Base-by-base conservation (phyloP, 2,797 vertebrate genomes). In the Mallotus villosus region DNA sequence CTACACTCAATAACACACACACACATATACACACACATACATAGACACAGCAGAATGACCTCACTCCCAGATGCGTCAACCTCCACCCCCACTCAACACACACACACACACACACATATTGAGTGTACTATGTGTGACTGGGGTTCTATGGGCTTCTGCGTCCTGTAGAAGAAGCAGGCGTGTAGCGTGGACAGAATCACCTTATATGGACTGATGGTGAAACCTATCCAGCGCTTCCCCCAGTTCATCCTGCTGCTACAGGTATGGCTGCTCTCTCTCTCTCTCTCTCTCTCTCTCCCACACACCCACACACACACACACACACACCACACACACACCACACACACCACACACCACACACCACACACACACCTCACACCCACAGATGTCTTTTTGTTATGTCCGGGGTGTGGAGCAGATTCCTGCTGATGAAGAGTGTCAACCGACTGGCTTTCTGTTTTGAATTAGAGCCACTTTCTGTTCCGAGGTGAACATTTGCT, bases 191-290 rank as follows among this genome's bases (percentile, higher is more conserved):
- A 99, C 86, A 94, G 97, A 0, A 97, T 98, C 85, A 99, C 97
- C 0, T 94, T 99, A 53, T 99, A 99, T 0, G 97, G 97, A 67
- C 87, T 99, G 74, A 99, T 99, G 97, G 97, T 99, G 83, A 99
- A 99, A 59, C 97, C 97, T 61, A 97, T 99, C 83, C 97, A 99
- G 74, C 91, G 97, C 57, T 99, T 99, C 80, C 97, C 97, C 0
- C 97, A 99, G 90, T 99, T 99, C 88, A 99, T 99, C 67, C 91
- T 99, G 8, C 94, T 99, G 24, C 89, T 99, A 53, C 97, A 98
- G 97, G 97, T 99, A 93, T 1, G 80, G 46, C 32, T 32, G 32
- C 32, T 32, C 32, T 32, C 32, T 32, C 32, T 32, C 32, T 32
- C 32, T 5, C 32, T 5, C 32, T n/a, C n/a, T n/a, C 32, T 32